These are phyloP conservation scores for Lysandra coridon DNA, from an alignment of 2,888 invertebrate genomes.

Conservation along the genomic window DNA sequence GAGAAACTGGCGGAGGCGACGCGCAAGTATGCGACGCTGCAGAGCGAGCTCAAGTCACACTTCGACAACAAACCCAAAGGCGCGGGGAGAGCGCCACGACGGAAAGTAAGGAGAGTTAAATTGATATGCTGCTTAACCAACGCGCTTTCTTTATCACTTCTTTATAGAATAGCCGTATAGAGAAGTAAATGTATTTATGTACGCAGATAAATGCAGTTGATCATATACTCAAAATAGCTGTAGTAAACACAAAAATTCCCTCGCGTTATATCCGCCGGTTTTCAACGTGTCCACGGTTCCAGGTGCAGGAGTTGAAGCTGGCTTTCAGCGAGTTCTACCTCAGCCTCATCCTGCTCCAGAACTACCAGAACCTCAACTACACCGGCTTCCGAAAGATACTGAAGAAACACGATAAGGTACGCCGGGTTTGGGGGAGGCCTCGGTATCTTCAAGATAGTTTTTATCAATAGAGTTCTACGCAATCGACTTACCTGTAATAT, in stretches of 20 bases:
- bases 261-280: not conserved
- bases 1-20: conserved; percentile 99
- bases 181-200: too few relatives aligned
- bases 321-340: conserved; percentile 99
- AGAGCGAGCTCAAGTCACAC: conserved; percentile 89
- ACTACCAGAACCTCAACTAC: conserved; percentile 98
- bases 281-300: not conserved
- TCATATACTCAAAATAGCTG: too few relatives aligned
- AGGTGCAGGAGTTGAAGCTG: conserved; percentile 92
- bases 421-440: conserved; percentile 87
- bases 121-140: too few relatives aligned
- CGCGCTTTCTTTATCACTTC: too few relatives aligned
- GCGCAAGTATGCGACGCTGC: conserved; percentile 93
- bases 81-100: conserved; percentile 79
- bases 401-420: conserved; percentile 99
- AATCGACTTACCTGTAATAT: too few relatives aligned
- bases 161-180: too few relatives aligned
- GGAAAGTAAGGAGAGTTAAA: conserved; percentile 74
- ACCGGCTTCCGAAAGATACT: conserved; percentile 99
- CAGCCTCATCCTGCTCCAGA: conserved; percentile 96
- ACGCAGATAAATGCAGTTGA: too few relatives aligned
- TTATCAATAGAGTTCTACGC: not conserved
- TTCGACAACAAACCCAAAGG: conserved; percentile 78
- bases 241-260: too few relatives aligned
- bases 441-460: conserved; percentile 27